Evolutionary conservation across 2,797 vertebrate genomes (phyloP), one percentile per base, ranked within the genome.

Genomic region (Mormyrops boulengeri): DNA sequence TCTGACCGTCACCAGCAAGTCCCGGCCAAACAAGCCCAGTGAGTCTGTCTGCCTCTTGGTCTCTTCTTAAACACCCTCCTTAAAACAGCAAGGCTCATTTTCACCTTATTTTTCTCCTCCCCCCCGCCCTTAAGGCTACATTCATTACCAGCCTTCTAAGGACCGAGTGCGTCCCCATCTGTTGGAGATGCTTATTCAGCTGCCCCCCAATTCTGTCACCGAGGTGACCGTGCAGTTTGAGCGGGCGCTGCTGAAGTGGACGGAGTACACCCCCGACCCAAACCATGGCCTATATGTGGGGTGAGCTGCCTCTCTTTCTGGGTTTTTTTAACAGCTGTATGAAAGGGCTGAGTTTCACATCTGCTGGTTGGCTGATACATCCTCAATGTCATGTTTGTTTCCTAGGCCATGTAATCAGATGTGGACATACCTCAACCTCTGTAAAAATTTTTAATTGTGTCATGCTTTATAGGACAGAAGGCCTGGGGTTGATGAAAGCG

Each of bases 161-260:
- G 99, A 99, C 94, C 96, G 98, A 2, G 92, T 94, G 89, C 96
- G 96, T 90, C 97, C 99, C 77, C 98, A 99, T 93, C 97, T 99
- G 9, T 94, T 99, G 90, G 99, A 99, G 95, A 99, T 99, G 98
- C 95, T 99, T 90, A 93, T 99, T 90, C 98, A 99, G 95, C 95
- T 99, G 92, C 99, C 99, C 0, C 97, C 98, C 89, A 98, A 96
- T 93, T 99, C 98, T 0, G 94, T 97, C 93, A 99, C 98, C 0
- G 98, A 99, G 94, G 97, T 99, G 88, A 98, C 97, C 0, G 97
- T 99, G 91, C 96, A 99, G 95, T 99, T 99, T 93, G 98, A 99
- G 94, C 96, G 98, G 89, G 98, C 98, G 0, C 95, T 99, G 90
- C 92, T 99, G 84, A 99, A 98, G 94, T 99, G 99, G 99, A 99